phyloP scores from a whole-genome alignment of 2,113 vertebrate species.

The Callopanchax toddi region DNA sequence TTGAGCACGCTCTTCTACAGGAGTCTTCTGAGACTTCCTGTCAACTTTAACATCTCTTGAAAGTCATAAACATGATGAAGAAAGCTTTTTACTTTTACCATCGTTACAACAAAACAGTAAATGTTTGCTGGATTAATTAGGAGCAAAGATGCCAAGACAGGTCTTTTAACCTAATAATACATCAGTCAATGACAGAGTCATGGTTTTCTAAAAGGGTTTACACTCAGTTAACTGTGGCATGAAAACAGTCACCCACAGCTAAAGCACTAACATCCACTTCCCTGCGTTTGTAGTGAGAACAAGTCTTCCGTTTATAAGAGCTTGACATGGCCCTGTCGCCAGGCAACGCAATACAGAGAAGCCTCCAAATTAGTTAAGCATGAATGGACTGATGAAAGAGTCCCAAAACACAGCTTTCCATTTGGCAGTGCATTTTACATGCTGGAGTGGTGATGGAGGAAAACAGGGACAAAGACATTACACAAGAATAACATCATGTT shows the following conservation, averaged over 20 bases:
- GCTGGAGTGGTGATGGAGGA: conserved; percentile 1
- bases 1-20: conserved; percentile 1
- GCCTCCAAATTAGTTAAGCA: conserved; percentile 56
- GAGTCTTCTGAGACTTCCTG: background rate
- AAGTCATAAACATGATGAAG: background rate
- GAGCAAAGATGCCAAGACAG: conserved; percentile 1
- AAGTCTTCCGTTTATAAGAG: conserved; percentile 49
- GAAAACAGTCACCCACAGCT: conserved; percentile 27
- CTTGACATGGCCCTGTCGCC: conserved; percentile 55
- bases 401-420: conserved; percentile 50
- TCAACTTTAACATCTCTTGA: conserved; percentile 13
- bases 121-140: background rate
- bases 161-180: background rate
- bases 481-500: background rate
- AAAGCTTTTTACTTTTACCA: background rate
- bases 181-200: background rate
- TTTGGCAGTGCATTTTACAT: conserved; percentile 39
- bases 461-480: conserved; percentile 1
- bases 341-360: conserved; percentile 56
- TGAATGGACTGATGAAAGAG: conserved; percentile 53
- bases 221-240: conserved; percentile 4
- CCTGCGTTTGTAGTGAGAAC: conserved; percentile 40
- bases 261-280: conserved; percentile 37
- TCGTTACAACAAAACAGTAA: background rate
- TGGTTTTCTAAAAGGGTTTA: conserved; percentile 18